Evolutionary conservation across 1,140 invertebrate species (phyloP), one percentile per base, ranked within the genome.

Genomic region (Dreissena rostriformis): DNA sequence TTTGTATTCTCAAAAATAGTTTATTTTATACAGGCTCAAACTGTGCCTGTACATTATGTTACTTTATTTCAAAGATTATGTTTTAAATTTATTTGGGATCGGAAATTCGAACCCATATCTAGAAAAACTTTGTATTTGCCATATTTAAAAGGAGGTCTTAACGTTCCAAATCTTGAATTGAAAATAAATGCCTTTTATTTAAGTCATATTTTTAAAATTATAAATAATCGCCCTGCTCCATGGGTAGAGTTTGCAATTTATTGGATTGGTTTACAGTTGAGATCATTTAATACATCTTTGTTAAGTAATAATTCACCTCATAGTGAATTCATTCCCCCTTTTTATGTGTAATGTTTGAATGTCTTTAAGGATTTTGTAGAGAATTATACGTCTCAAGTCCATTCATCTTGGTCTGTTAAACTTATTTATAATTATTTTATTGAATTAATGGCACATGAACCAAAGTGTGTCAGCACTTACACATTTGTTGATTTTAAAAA

Each of bases 61-160:
- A 68, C 67, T 12, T 55, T 76, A 24, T 73, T 86, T 79, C 53
- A 79, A 28, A 29, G 65, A 68, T 63, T 22, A 28, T 52, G 82
- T 76, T 82, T 84, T 67, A 71, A 55, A 11, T 84, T 65, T 84
- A n/a, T 85, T 57, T 86, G 86, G 86, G 74, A 72, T 66, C 22
- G 28, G 28, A 84, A 67, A 14, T 72, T 53, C 55, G 86, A 87
- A 65, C 79, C 73, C 52, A 28, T 87, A 17, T 71, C 17, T 49
- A 29, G 86, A 55, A 66, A 75, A 5, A 51, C 49, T 53, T 29
- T 73, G 49, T 86, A 79, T 76, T 26, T 26, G 17, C 10, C 67
- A 29, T 67, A 52, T 68, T 63, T n/a, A 39, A 29, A 17, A 49
- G 81, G 82, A 53, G 85, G 85, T 61, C 63, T 86, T 39, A 70